phyloP scores from a whole-genome alignment of 2,113 vertebrate genomes.

The Bos javanicus region DNA sequence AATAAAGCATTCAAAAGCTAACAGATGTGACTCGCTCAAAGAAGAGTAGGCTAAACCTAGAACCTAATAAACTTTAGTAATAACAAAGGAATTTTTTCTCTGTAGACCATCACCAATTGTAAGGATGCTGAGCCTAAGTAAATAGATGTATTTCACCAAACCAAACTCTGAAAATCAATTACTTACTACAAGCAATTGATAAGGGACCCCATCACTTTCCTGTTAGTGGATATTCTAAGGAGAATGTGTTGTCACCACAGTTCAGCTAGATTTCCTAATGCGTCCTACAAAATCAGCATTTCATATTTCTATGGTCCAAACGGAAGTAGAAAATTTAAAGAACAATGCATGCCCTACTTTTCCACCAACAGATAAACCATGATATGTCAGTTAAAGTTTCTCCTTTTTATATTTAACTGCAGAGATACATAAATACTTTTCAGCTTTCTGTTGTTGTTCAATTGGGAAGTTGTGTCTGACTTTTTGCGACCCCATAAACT shows the following conservation, averaged over 20 bases:
- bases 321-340: neutral
- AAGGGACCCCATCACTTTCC: neutral
- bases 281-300: neutral
- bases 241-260: neutral
- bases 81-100: neutral
- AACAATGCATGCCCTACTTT: neutral
- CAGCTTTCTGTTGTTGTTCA: neutral
- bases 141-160: neutral
- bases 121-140: neutral
- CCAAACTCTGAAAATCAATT: neutral
- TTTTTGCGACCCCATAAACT: neutral
- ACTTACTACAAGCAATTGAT: neutral
- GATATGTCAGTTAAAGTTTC: neutral
- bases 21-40: slow-evolving; percentile 12
- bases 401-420: neutral
- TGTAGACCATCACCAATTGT: neutral
- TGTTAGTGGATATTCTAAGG: neutral
- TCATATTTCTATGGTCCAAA: neutral
- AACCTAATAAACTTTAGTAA: neutral
- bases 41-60: neutral
- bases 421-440: neutral
- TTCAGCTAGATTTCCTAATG: neutral
- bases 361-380: neutral
- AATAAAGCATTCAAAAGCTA: slow-evolving; percentile 25
- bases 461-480: neutral